These are phyloP conservation scores for Leptura quadrifasciata DNA, from an alignment of 2,888 invertebrate species.

Conservation along the genomic window DNA sequence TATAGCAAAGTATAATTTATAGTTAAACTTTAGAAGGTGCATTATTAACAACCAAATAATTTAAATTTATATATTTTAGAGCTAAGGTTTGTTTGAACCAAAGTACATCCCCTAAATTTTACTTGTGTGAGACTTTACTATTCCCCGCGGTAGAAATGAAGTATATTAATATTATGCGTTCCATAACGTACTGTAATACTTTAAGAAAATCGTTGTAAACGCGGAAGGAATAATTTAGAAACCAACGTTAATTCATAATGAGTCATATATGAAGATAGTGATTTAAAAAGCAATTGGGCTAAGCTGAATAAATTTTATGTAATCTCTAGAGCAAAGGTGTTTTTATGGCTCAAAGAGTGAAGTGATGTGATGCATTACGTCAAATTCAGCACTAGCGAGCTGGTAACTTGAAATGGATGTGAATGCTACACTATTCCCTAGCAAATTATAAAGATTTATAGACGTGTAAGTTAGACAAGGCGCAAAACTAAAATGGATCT, in stretches of 20 bases:
- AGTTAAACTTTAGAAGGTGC: too few species aligned
- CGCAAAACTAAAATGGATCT: constrained; percentile 62
- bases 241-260: background rate
- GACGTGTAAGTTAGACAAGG: constrained; percentile 65
- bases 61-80: too few species aligned
- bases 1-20: too few species aligned
- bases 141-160: background rate
- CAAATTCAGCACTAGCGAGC: constrained; percentile 60
- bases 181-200: background rate
- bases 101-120: background rate
- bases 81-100: background rate
- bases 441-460: constrained; percentile 68
- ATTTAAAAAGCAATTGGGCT: constrained; percentile 43
- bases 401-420: constrained; percentile 61
- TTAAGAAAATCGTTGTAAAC: background rate
- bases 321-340: constrained; percentile 55
- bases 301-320: constrained; percentile 59
- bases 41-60: too few species aligned
- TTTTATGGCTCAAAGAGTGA: constrained; percentile 55
- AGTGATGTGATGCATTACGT: constrained; percentile 60
- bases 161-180: background rate
- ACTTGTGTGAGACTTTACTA: background rate
- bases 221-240: background rate
- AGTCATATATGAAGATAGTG: constrained; percentile 22
- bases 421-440: constrained; percentile 64